Evolutionary conservation across 2,113 vertebrate species (phyloP), one percentile per base, ranked within the genome.

Genomic region (Pardalotus punctatus): DNA sequence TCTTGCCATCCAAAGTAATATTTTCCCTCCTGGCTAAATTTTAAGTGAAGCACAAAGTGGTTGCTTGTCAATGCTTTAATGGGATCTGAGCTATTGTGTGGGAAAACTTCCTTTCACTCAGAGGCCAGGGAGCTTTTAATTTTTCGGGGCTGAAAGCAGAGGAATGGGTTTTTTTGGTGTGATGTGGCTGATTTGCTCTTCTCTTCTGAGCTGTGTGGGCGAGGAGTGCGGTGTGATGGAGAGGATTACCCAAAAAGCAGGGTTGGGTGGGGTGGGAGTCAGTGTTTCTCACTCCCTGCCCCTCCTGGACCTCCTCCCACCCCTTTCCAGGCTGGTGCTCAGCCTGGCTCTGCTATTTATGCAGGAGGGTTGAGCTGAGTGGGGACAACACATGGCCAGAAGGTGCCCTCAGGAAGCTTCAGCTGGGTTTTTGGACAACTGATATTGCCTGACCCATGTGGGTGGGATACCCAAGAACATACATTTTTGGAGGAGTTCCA

Each of bases 21-120:
- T 96, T 95, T 97, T 92, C 86, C 82, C 93, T 94, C 90, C 88
- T 66, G 65, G 95, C 95, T 84, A 94, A 94, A 96, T 95, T 81
- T 96, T 78, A 95, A 96, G 87, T 40, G 90, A 94, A 94, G 71
- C 79, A 93, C 87, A 93, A 95, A 95, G 94, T 78, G 70, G 70
- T 56, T 93, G 90, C 93, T 91, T 93, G 86, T 96, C 92, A 92
- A 38, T 86, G 86, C 90, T 67, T 79, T 93, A 97, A 95, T 94
- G 90, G 80, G 88, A 80, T 78, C 92, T 51, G 80, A 90, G 90
- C 83, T 89, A 86, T 87, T 95, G 81, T 96, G 92, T 77, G 80
- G 90, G 92, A 90, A 96, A 96, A 90, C 83, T 90, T 92, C 81
- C 89, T 87, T 90, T 88, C 62, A 70, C 66, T 89, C 40, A 17